These are phyloP conservation scores for Tachystola acroxantha DNA, from an alignment of 2,888 invertebrate species.

Conservation along the genomic window DNA sequence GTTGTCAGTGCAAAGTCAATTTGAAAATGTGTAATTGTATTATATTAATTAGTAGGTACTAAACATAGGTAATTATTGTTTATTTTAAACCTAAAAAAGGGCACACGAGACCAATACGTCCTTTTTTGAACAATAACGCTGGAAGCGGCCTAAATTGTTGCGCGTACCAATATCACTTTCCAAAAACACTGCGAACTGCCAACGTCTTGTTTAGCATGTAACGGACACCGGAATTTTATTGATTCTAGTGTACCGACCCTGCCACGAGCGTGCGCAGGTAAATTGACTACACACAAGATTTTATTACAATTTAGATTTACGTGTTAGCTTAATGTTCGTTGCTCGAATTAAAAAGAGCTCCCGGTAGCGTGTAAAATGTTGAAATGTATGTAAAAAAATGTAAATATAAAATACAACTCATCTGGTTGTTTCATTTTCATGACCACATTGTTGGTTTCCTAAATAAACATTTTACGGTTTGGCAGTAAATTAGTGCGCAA, in stretches of 20 bases:
- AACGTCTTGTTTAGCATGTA: slow-evolving; percentile 49
- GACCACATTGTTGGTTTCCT: slow-evolving; percentile 36
- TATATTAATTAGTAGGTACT: slow-evolving; percentile 29
- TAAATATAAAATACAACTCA: slow-evolving; percentile 72
- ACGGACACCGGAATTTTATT: slow-evolving; percentile 69
- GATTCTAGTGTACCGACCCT: slow-evolving; percentile 66
- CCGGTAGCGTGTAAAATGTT: slow-evolving; percentile 76
- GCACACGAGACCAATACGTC: slow-evolving; percentile 61
- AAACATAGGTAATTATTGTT: slow-evolving; percentile 20
- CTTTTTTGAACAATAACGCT: slow-evolving; percentile 65
- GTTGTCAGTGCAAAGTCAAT: slow-evolving; percentile 57
- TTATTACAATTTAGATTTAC: slow-evolving; percentile 76
- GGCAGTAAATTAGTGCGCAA: slow-evolving; percentile 23
- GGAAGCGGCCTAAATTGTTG: slow-evolving; percentile 67
- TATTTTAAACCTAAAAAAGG: slow-evolving; percentile 33
- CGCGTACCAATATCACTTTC: slow-evolving; percentile 53
- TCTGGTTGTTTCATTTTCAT: slow-evolving; percentile 60
- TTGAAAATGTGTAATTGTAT: slow-evolving; percentile 50
- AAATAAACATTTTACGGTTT: slow-evolving; percentile 18
- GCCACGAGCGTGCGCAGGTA: slow-evolving; percentile 54
- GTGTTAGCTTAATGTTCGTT: slow-evolving; percentile 78
- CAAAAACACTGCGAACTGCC: slow-evolving; percentile 64
- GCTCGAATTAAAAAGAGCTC: slow-evolving; percentile 79
- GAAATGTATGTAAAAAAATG: slow-evolving; percentile 76
- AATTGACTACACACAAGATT: slow-evolving; percentile 67